Evolutionary conservation across 2,797 vertebrate species (phyloP).

Genomic region (Helarctos malayanus): DNA sequence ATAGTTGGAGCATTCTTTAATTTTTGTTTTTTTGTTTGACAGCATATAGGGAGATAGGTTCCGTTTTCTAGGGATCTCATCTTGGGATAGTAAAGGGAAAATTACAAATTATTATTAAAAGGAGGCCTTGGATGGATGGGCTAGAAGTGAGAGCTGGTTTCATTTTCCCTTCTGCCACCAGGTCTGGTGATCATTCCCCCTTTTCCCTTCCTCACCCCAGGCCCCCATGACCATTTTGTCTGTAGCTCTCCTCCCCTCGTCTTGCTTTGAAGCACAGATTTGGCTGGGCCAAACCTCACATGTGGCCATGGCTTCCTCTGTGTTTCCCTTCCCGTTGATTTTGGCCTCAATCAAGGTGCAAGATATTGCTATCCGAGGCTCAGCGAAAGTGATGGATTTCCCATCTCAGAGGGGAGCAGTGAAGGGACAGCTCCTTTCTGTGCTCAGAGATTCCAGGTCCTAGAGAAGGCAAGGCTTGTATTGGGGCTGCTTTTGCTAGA

Average conservation of each 20-base stretch:
- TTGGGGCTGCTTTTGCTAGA: neutral
- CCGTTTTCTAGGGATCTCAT: constrained; percentile 50
- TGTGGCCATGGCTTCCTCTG: neutral
- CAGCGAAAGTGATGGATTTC: neutral
- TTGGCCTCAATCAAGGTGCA: constrained; percentile 27
- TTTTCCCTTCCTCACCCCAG: neutral
- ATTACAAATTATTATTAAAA: neutral
- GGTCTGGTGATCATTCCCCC: neutral
- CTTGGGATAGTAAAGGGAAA: neutral
- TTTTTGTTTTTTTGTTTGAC: neutral
- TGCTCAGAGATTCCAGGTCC: neutral
- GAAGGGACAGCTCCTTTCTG: neutral
- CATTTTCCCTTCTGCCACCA: neutral
- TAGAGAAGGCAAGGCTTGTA: neutral
- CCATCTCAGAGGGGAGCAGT: neutral
- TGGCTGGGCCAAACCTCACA: constrained; percentile 36
- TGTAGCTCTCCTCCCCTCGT: neutral
- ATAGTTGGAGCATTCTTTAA: neutral
- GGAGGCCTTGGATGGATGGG: neutral
- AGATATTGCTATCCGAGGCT: constrained; percentile 52
- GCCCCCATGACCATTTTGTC: neutral
- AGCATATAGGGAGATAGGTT: neutral
- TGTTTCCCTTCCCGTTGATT: constrained; percentile 26
- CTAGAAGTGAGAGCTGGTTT: neutral
- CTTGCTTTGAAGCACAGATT: neutral